phyloP scores from a whole-genome alignment of 1,140 invertebrate species.

The Phortica variegata region DNA sequence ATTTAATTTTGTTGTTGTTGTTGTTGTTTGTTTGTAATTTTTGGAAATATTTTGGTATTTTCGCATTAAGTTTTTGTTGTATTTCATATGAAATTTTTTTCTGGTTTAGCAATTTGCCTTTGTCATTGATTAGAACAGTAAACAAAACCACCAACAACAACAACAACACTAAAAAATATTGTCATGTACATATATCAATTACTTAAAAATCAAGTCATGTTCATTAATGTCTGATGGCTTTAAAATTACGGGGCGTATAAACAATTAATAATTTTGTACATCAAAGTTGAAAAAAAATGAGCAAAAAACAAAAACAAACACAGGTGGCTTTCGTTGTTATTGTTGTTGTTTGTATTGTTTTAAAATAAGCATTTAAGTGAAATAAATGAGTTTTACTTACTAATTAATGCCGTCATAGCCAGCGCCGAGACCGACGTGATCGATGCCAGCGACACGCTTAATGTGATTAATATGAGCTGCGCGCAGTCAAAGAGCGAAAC shows the following conservation, averaged over 20 bases:
- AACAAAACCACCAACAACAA: no score
- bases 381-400: constrained; percentile 68
- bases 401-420: constrained; percentile 89
- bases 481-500: no score
- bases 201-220: constrained; percentile 32
- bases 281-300: neutral
- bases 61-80: no score
- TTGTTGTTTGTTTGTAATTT: no score
- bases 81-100: no score
- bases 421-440: constrained; percentile 84
- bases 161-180: constrained; percentile 20
- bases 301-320: neutral
- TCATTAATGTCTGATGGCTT: no score
- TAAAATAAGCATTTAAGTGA: constrained; percentile 48
- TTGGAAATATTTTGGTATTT: no score
- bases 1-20: no score
- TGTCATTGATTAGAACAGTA: no score
- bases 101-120: no score
- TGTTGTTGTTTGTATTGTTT: constrained; percentile 16
- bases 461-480: constrained; percentile 93
- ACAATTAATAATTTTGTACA: neutral
- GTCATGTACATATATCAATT: constrained; percentile 42
- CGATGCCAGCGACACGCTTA: constrained; percentile 79
- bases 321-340: neutral
- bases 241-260: no score